These are phyloP conservation scores for Bufo gargarizans DNA, from an alignment of 2,113 vertebrate species.

Conservation along the genomic window DNA sequence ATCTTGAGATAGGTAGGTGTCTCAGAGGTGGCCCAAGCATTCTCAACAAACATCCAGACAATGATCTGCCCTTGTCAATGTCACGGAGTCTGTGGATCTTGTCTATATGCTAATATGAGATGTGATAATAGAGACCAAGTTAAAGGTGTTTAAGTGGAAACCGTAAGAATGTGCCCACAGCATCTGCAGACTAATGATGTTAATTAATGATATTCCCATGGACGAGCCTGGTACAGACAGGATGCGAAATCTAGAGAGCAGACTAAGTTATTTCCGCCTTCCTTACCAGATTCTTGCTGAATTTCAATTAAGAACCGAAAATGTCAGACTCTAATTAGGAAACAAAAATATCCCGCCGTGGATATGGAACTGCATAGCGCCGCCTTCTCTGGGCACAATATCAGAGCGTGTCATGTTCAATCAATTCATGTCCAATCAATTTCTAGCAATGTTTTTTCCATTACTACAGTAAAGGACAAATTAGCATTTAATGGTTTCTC, in stretches of 20 bases:
- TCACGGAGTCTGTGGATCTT: conserved; percentile 54
- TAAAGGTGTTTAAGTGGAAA: conserved; percentile 67
- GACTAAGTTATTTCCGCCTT: conserved; percentile 55
- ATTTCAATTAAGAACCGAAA: conserved; percentile 60
- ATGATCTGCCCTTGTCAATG: conserved; percentile 62
- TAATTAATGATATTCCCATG: conserved; percentile 67
- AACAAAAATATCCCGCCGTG: conserved; percentile 47
- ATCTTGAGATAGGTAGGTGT: too few relatives aligned
- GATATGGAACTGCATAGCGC: conserved; percentile 50
- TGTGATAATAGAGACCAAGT: conserved; percentile 63
- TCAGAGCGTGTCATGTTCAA: conserved; percentile 32
- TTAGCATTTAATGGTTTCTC: neutral
- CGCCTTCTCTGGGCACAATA: conserved; percentile 46
- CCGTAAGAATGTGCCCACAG: conserved; percentile 65
- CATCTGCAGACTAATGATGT: conserved; percentile 68
- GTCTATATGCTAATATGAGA: conserved; percentile 65
- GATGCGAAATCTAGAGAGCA: conserved; percentile 47
- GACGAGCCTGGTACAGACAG: conserved; percentile 37
- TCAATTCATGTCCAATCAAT: conserved; percentile 2
- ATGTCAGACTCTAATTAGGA: conserved; percentile 59
- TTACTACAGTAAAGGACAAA: neutral
- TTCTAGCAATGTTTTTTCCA: too few relatives aligned
- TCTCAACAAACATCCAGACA: conserved; percentile 12
- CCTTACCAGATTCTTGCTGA: conserved; percentile 46
- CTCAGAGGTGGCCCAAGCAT: too few relatives aligned